Evolutionary conservation across 2,888 invertebrate genomes (phyloP), one percentile per base, ranked within the genome.

Genomic region (Cheilosia urbana): DNA sequence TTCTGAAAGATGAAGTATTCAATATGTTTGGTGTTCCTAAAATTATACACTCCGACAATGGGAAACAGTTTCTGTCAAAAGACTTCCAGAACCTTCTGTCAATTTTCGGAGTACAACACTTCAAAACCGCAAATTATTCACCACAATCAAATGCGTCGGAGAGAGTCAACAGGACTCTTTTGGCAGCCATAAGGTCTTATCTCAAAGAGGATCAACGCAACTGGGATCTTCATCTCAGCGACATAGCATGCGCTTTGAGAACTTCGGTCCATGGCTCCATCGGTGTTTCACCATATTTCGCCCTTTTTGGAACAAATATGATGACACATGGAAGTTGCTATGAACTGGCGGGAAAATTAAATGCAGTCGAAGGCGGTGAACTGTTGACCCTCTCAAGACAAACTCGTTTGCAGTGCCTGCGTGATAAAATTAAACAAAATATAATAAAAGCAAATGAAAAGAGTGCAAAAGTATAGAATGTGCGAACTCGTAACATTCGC

Each of bases 111-210:
- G 37, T 37, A 4, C 11, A 13, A 13, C 37, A 58, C 4, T 69
- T 69, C 0, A 88, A 82, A 60, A 90, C 87, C 0, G 57, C 47
- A 4, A 27, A 42, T 37, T 66, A 66, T 27, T 27, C 66, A 42
- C 66, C 66, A 0, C 63, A 63, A 15, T 27, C 51, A 4, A 91
- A 91, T 73, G 90, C 90, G 6, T 89, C 89, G 0, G 91, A 91
- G 72, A 75, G 89, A 0, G 87, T 89, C 0, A 91, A 91, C 66
- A 77, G 89, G 19, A 89, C 89, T 0, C 60, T 90, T 0, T 87
- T 89, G 5, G 90, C 90, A 0, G 89, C 89, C 58, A 89, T 91
- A 2, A 47, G 80, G 4, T 58, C 85, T 0, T 83, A 88, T 19
- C 9, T 88, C 0, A 30, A 88, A 6, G 47, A 76, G 0, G 77